Conservation (phyloP, 2,888 invertebrate species). For the Drosophila lutescens region DNA sequence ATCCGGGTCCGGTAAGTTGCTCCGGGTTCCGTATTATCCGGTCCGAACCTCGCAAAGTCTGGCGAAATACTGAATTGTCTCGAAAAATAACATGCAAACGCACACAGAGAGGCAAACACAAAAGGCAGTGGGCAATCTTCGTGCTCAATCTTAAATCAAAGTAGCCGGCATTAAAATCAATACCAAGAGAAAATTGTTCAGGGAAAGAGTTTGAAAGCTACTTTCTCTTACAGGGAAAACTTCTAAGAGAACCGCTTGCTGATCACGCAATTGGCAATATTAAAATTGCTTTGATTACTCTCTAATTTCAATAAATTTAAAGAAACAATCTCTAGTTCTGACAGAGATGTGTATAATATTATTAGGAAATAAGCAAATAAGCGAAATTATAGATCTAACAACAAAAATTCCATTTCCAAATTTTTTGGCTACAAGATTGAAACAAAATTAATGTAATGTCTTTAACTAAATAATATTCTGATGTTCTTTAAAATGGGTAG, state of each 20-base stretch:
- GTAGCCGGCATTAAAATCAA: slow-evolving; percentile 62
- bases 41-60: slow-evolving; percentile 47
- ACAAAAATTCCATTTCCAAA: no score
- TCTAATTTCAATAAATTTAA: no score
- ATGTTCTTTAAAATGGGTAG: no score
- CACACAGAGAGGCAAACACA: slow-evolving; percentile 47
- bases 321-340: no score
- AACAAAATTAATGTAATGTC: no score
- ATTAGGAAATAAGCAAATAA: no score
- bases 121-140: slow-evolving; percentile 34
- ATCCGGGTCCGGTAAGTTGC: slow-evolving; percentile 19
- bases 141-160: slow-evolving; percentile 38
- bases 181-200: slow-evolving; percentile 28
- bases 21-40: slow-evolving; percentile 25
- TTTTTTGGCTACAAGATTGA: no score
- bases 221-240: slow-evolving; percentile 9
- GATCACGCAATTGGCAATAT: neutral
- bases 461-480: no score
- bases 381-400: no score
- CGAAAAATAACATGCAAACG: slow-evolving; percentile 35
- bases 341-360: no score
- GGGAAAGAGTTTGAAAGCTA: neutral
- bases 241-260: neutral
- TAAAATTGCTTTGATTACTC: no score
- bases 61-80: slow-evolving; percentile 55